These are phyloP conservation scores for Phoenicopterus ruber DNA, from an alignment of 2,113 vertebrate species.

Conservation along the genomic window DNA sequence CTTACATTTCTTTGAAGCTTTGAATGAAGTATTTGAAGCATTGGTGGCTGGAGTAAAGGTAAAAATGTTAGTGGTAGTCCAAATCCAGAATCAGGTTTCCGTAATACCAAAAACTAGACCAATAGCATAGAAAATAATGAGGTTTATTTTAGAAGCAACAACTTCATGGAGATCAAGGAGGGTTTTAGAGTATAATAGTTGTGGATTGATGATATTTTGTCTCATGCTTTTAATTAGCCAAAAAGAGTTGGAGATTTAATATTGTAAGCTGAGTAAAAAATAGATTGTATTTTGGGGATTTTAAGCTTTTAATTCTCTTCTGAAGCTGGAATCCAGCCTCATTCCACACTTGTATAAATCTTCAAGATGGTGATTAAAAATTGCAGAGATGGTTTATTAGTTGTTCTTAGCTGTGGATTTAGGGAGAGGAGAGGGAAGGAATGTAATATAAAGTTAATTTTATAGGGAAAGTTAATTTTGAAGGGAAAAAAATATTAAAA, in stretches of 20 bases:
- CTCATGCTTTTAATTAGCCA: not conserved
- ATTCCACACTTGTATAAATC: not conserved
- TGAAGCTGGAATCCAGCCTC: not conserved
- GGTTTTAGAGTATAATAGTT: not conserved
- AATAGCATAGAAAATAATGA: not conserved
- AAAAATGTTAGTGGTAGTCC: not conserved
- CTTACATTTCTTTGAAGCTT: not conserved
- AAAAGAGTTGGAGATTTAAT: not conserved
- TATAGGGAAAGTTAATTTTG: not conserved
- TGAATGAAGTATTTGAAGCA: not conserved
- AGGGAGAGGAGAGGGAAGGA: not conserved
- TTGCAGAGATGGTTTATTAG: not conserved
- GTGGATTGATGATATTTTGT: not conserved
- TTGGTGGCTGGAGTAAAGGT: not conserved
- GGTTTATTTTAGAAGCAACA: not conserved
- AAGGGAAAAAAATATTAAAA: not conserved
- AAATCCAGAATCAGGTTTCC: not conserved
- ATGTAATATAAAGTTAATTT: not conserved
- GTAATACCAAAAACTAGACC: not conserved
- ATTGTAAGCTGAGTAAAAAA: not conserved
- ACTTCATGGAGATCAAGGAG: not conserved
- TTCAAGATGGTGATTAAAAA: not conserved
- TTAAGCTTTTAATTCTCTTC: not conserved
- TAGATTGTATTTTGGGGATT: not conserved
- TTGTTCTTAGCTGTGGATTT: not conserved